Evolutionary conservation across 2,888 invertebrate genomes (phyloP), one percentile per base, ranked within the genome.

Genomic region (Eulithis testata): DNA sequence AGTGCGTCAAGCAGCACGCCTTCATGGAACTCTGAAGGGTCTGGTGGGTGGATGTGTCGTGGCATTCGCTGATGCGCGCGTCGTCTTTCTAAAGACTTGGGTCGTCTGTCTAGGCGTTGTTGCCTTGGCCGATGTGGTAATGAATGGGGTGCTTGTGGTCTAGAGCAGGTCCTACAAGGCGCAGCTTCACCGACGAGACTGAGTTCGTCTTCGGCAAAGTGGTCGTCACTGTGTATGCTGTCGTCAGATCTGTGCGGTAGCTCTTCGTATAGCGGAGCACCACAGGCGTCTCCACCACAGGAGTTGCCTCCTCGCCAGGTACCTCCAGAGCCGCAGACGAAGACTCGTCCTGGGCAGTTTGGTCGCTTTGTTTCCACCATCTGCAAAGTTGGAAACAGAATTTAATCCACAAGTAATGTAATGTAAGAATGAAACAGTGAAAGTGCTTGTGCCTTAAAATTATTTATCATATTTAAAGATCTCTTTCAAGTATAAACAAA

Each of bases 171-270:
- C 70, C 92, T 84, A 78, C 92, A 93, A 11, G 88, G 93, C 7
- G 89, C 93, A 59, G 90, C 91, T 86, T 86, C 94, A 71, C 87
- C 94, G 1, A 92, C 93, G 11, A 93, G 84, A 65, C 93, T 96
- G 11, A 97, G 93, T 81, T 97, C 97, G 82, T 97, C 97, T 88
- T 97, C 97, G 56, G 97, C 97, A 81, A 97, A 97, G 80, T 97
- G 97, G 79, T 97, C 97, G 81, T 97, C 97, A 80, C 96, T 97
- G 80, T 95, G 95, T 31, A 93, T 78, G 44, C 92, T 91, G 76
- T 93, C 93, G 45, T 95, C 93, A 11, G 95, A 95, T 66, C 95
- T 92, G 68, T 94, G 94, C 0, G 94, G 95, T 51, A 97, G 93
- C 82, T 97, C 97, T 88, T 97, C 97, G 88, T 97, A 97, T 31